Conservation (phyloP, 2,797 vertebrate species). For the Aeoliscus strigatus region DNA sequence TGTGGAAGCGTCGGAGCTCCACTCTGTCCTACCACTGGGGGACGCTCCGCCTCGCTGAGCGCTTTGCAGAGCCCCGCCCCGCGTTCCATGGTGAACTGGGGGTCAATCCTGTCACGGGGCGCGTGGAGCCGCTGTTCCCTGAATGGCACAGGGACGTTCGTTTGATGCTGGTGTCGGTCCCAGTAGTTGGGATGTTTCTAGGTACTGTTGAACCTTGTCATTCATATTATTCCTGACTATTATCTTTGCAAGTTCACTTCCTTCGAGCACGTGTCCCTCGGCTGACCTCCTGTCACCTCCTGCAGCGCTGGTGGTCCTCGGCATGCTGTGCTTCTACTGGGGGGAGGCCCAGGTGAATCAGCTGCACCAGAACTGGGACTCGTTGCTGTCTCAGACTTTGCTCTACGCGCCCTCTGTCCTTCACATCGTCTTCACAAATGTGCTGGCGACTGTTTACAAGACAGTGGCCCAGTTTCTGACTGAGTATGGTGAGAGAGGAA, state of each 20-base stretch:
- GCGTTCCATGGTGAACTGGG: slow-evolving; percentile 71
- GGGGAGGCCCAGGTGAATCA: slow-evolving; percentile 60
- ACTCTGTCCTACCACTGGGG: slow-evolving; percentile 76
- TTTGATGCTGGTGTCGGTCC: slow-evolving; percentile 73
- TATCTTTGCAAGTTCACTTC: neutral
- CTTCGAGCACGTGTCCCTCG: neutral
- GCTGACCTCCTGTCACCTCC: neutral
- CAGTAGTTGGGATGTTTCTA: slow-evolving; percentile 72
- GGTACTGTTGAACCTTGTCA: slow-evolving; percentile 32
- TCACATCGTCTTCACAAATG: slow-evolving; percentile 76
- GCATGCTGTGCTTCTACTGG: slow-evolving; percentile 78
- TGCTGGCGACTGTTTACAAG: slow-evolving; percentile 70
- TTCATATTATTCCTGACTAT: too few species aligned
- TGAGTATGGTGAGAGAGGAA: slow-evolving; percentile 71
- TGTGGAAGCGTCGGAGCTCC: slow-evolving; percentile 78
- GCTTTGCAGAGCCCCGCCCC: slow-evolving; percentile 75
- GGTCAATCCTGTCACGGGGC: slow-evolving; percentile 73
- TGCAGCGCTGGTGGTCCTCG: slow-evolving; percentile 69
- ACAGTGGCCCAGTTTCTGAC: slow-evolving; percentile 67
- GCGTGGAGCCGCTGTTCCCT: slow-evolving; percentile 74
- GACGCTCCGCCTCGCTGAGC: slow-evolving; percentile 65
- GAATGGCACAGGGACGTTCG: slow-evolving; percentile 71
- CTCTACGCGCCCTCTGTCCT: slow-evolving; percentile 73
- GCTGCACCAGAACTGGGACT: slow-evolving; percentile 62
- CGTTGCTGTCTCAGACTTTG: slow-evolving; percentile 53